phyloP scores from a whole-genome alignment of 2,888 invertebrate genomes.

The Pseudococcus jackbeardsleyi region DNA sequence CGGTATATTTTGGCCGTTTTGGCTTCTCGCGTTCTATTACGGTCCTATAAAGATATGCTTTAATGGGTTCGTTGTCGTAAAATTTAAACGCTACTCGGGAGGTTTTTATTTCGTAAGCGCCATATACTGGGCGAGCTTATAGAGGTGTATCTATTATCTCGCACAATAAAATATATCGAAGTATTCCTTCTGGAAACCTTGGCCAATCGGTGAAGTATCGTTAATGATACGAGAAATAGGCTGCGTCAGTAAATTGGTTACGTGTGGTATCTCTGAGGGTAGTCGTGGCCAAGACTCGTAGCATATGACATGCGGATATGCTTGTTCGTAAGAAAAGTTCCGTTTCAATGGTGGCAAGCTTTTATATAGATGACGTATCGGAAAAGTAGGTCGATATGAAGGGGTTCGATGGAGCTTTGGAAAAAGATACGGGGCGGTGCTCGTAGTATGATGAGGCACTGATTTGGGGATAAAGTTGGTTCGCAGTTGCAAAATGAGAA shows the following conservation, averaged over 20 bases:
- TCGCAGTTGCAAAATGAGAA: neutral
- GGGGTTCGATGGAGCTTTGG: neutral
- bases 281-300: neutral
- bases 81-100: conserved; percentile 21
- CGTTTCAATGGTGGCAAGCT: neutral
- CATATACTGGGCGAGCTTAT: neutral
- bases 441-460: neutral
- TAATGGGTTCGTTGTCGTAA: conserved; percentile 26
- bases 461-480: neutral
- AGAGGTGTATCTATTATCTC: neutral
- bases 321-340: neutral
- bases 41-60: conserved; percentile 7
- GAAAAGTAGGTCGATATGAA: neutral
- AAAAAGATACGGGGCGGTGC: neutral
- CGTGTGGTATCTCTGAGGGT: neutral
- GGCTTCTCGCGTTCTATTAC: neutral
- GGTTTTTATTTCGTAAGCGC: conserved; percentile 42
- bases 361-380: neutral
- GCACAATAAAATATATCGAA: neutral
- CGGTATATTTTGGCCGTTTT: neutral
- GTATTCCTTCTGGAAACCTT: neutral
- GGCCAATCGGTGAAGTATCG: conserved; percentile 22
- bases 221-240: neutral
- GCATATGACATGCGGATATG: neutral
- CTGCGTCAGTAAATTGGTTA: neutral